Percentiles rank a stretch among this genome's conserved stretches.
Evolutionary conservation across 2,113 vertebrate species (phyloP).

Genomic region (Gnathonemus echidnorhynchus): DNA sequence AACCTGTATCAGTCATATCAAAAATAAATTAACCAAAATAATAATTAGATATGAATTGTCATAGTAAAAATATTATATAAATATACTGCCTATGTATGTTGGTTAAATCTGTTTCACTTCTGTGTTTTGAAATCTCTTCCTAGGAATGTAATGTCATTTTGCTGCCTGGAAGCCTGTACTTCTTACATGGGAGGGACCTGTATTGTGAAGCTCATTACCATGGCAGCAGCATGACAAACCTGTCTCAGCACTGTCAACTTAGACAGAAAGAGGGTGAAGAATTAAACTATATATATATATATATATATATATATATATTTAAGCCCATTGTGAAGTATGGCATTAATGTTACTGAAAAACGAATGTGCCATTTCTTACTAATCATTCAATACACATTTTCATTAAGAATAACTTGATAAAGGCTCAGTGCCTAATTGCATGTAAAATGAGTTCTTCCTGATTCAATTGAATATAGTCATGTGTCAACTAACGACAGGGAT

Average conservation of each 20-base stretch:
- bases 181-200: conserved; percentile 44
- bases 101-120: not conserved
- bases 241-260: not conserved
- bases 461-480: not conserved
- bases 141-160: conserved; percentile 53
- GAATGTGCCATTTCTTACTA: not conserved
- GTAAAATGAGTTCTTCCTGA: not conserved
- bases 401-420: not conserved
- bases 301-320: not conserved
- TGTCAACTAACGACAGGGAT: not conserved
- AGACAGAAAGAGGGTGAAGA: conserved; percentile 30
- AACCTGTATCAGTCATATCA: not conserved
- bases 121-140: not conserved
- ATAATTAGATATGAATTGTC: not conserved
- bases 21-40: not conserved
- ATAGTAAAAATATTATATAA: not conserved
- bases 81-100: not conserved
- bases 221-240: not conserved
- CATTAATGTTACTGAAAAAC: not conserved
- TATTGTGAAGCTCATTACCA: conserved; percentile 53
- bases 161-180: conserved; percentile 53
- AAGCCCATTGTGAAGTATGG: not conserved
- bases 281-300: not conserved
- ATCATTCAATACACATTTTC: not conserved
- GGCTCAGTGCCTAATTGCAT: not conserved